Conservation (phyloP, 2,113 vertebrate genomes). For the Ceyx melanurus region DNA sequence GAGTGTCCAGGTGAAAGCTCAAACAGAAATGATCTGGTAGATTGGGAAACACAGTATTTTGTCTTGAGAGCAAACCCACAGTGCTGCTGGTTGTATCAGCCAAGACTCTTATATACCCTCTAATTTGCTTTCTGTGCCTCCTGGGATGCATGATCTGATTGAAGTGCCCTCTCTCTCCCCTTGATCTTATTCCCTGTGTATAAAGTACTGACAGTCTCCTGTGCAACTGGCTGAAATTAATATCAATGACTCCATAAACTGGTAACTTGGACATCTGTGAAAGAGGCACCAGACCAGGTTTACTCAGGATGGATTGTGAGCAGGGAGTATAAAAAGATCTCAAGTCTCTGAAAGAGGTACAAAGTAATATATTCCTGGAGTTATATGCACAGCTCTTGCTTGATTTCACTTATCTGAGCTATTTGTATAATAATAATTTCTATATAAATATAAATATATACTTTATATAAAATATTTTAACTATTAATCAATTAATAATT, state of each 20-base stretch:
- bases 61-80: not conserved
- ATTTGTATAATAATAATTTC: not conserved
- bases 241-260: not conserved
- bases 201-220: not conserved
- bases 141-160: not conserved
- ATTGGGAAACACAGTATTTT: not conserved
- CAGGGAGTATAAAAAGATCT: not conserved
- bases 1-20: not conserved
- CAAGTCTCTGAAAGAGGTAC: not conserved
- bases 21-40: not conserved
- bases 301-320: not conserved
- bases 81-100: not conserved
- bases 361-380: not conserved
- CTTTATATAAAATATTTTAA: not conserved
- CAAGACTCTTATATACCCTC: not conserved
- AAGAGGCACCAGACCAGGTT: not conserved
- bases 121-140: not conserved
- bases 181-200: not conserved
- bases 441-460: too few relatives aligned
- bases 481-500: not conserved
- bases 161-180: not conserved
- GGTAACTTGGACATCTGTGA: not conserved
- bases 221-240: not conserved
- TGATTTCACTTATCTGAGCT: not conserved
- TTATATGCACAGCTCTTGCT: not conserved